Evolutionary conservation across 2,888 invertebrate genomes (phyloP).

Genomic region (Hirtodrosophila confusa): DNA sequence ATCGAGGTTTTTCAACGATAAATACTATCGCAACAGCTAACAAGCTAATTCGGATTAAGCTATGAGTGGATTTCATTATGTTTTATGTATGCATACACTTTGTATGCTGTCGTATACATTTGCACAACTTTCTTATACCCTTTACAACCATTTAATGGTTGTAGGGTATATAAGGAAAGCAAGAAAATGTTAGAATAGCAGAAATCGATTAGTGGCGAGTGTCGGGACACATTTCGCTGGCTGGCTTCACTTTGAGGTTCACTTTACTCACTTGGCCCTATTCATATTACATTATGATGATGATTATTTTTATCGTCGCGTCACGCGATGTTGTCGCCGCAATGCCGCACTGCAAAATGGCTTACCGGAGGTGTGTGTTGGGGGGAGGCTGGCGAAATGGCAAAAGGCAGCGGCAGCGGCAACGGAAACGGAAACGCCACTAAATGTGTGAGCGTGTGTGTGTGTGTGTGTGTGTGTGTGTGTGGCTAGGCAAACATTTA

Average conservation of each 20-base stretch:
- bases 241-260: slow-evolving; percentile 34
- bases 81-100: no score
- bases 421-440: slow-evolving; percentile 70
- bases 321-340: slow-evolving; percentile 80
- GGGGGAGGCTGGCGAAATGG: slow-evolving; percentile 14
- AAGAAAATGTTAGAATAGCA: slow-evolving; percentile 18
- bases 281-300: slow-evolving; percentile 67
- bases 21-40: no score
- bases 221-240: slow-evolving; percentile 21
- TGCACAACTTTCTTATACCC: no score
- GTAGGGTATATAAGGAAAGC: slow-evolving; percentile 1
- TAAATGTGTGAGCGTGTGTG: slow-evolving; percentile 27
- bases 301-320: slow-evolving; percentile 72
- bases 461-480: slow-evolving; percentile 15
- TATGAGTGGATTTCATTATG: no score
- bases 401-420: slow-evolving; percentile 41
- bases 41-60: no score
- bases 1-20: no score
- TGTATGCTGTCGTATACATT: no score
- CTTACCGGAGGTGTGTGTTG: not conserved
- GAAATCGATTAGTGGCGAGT: slow-evolving; percentile 76
- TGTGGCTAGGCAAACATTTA: slow-evolving; percentile 48
- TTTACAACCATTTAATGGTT: no score
- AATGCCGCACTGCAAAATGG: slow-evolving; percentile 48
- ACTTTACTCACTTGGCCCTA: slow-evolving; percentile 43